Conservation (phyloP, 1,140 invertebrate species). For the Diabrotica virgifera region DNA sequence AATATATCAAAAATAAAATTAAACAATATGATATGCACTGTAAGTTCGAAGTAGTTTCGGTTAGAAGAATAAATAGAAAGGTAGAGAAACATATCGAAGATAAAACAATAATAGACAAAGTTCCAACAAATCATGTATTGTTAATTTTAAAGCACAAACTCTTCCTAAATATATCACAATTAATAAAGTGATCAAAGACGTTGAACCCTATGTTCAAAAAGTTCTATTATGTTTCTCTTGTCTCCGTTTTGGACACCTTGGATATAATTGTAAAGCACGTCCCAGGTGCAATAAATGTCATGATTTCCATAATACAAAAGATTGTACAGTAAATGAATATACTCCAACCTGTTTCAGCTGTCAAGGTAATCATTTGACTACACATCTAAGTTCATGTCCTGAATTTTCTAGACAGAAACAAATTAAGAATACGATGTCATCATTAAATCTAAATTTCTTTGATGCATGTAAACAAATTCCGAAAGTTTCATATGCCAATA, state of each 20-base stretch:
- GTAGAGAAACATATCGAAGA: too few relatives aligned
- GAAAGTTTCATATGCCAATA: not conserved
- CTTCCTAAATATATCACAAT: conserved; percentile 4
- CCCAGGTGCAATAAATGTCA: too few relatives aligned
- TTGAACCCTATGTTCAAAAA: conserved; percentile 5
- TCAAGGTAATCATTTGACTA: not conserved
- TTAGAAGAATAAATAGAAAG: too few relatives aligned
- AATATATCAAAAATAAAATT: not conserved
- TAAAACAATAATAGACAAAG: not conserved
- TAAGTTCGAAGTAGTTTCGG: too few relatives aligned
- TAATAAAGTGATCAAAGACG: not conserved
- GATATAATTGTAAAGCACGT: not conserved
- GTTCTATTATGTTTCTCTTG: not conserved
- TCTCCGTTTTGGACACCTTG: not conserved
- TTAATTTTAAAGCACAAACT: not conserved
- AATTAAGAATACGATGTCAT: not conserved
- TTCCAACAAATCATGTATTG: conserved; percentile 1
- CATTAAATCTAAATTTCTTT: not conserved
- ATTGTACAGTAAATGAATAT: too few relatives aligned
- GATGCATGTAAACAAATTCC: not conserved
- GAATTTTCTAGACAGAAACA: not conserved
- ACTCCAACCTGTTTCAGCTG: not conserved
- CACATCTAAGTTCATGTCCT: not conserved
- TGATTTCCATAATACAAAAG: too few relatives aligned
- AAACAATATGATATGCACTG: too few relatives aligned